Conservation (phyloP, 64 coral and sea anemone genomes). For the Porites lutea region DNA sequence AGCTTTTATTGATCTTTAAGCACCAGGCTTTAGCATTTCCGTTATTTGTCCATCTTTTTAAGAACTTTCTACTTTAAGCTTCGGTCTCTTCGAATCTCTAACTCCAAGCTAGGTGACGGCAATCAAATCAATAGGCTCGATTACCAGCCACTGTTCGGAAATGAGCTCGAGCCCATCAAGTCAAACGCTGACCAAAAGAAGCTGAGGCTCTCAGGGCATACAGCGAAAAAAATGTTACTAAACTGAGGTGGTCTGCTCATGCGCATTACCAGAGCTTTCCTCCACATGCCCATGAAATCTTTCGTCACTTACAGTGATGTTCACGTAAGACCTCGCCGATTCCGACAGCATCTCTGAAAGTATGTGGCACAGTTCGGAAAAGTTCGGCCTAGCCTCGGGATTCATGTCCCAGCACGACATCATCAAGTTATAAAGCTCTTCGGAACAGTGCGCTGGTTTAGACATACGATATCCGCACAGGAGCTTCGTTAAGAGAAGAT, state of each 20-base stretch:
- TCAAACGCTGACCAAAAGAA: neutral
- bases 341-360: slow-evolving; percentile 33
- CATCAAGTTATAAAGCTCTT: slow-evolving; percentile 48
- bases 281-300: neutral
- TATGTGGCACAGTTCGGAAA: slow-evolving; percentile 27
- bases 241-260: neutral
- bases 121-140: no score
- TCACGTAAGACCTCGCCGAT: slow-evolving; percentile 47
- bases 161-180: neutral
- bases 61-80: neutral
- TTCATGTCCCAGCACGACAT: slow-evolving; percentile 51
- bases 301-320: neutral
- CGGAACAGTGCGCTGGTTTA: slow-evolving; percentile 60
- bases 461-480: slow-evolving; percentile 70
- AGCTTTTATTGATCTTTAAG: no score
- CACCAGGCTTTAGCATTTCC: no score
- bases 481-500: slow-evolving; percentile 40
- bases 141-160: neutral
- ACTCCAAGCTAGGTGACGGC: no score
- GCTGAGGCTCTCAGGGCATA: no score
- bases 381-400: slow-evolving; percentile 28
- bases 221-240: neutral
- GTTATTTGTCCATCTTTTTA: neutral
- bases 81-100: no score
- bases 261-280: neutral